These are phyloP conservation scores for Drosophila picticornis DNA, from an alignment of 2,888 invertebrate genomes.

Conservation along the genomic window DNA sequence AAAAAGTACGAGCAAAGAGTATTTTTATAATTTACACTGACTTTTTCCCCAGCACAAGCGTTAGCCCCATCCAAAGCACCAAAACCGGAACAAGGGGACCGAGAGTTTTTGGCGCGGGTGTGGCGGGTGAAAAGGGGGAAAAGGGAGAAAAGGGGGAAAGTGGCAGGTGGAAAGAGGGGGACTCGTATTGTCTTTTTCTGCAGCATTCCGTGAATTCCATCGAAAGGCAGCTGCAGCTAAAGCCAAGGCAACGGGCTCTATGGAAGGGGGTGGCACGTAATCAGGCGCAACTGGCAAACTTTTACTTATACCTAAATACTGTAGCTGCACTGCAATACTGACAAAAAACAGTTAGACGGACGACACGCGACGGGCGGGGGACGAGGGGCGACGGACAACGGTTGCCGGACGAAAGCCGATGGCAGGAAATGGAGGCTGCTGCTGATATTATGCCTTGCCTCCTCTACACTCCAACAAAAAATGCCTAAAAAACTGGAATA, in stretches of 20 bases:
- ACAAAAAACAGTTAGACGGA: constrained; percentile 36
- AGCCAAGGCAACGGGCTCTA: constrained; percentile 39
- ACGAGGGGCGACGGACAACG: neutral
- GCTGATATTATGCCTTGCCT: constrained; percentile 28
- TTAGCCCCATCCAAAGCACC: constrained; percentile 21
- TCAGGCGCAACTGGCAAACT: constrained; percentile 69
- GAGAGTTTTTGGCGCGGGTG: neutral
- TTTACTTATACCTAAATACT: constrained; percentile 70
- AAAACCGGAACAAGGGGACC: constrained; percentile 38
- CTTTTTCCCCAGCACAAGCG: constrained; percentile 49
- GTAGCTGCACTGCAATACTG: constrained; percentile 53
- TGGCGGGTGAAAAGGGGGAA: neutral
- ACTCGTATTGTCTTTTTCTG: constrained; percentile 59
- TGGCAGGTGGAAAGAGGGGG: neutral
- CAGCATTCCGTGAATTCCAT: constrained; percentile 52
- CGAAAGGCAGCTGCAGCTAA: constrained; percentile 43
- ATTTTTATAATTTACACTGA: constrained; percentile 73
- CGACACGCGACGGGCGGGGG: neutral
- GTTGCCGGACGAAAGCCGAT: constrained; percentile 30
- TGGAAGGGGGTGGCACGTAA: constrained; percentile 56
- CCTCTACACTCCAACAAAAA: constrained; percentile 8
- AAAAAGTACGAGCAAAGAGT: constrained; percentile 62
- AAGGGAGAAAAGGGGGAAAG: neutral
- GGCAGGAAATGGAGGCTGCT: constrained; percentile 65
- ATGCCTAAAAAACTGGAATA: neutral